Conservation (phyloP, 2,888 invertebrate species). For the Quadroppia sp. region DNA sequence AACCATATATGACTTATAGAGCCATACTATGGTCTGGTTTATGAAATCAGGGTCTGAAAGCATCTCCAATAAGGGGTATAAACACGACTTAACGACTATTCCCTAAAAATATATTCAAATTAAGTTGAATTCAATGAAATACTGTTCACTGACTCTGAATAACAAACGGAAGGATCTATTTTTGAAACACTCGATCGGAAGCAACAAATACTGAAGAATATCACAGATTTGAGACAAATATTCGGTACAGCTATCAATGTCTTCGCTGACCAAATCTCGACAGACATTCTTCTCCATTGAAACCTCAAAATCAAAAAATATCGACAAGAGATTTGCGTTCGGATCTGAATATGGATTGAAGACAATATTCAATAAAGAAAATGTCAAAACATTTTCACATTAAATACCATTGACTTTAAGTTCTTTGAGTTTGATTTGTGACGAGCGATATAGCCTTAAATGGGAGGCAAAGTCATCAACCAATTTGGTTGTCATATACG, state of each 20-base stretch:
- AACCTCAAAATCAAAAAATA: conserved; percentile 84
- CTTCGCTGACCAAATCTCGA: conserved; percentile 70
- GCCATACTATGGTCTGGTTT: conserved; percentile 67
- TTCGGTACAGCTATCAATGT: conserved; percentile 57
- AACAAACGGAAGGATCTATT: conserved; percentile 68
- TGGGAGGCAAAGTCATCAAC: conserved; percentile 89
- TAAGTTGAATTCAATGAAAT: conserved; percentile 33
- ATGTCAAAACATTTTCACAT: neutral
- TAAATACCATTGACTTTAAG: conserved; percentile 56
- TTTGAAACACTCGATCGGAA: conserved; percentile 77
- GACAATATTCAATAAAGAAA: neutral
- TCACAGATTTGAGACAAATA: conserved; percentile 59
- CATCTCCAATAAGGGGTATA: conserved; percentile 66
- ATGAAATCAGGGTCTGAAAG: conserved; percentile 85
- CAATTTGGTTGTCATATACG: conserved; percentile 75
- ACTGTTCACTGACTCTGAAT: conserved; percentile 54
- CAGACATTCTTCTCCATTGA: conserved; percentile 77
- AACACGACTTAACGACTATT: conserved; percentile 67
- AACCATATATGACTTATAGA: conserved; percentile 69
- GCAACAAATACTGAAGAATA: conserved; percentile 71
- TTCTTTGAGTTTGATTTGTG: conserved; percentile 55
- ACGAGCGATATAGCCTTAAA: conserved; percentile 76
- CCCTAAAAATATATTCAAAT: conserved; percentile 59
- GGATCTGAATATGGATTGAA: conserved; percentile 41
- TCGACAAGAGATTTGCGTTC: conserved; percentile 60